phyloP scores from a whole-genome alignment of 2,797 vertebrate species.

The Neomorphus geoffroyi region DNA sequence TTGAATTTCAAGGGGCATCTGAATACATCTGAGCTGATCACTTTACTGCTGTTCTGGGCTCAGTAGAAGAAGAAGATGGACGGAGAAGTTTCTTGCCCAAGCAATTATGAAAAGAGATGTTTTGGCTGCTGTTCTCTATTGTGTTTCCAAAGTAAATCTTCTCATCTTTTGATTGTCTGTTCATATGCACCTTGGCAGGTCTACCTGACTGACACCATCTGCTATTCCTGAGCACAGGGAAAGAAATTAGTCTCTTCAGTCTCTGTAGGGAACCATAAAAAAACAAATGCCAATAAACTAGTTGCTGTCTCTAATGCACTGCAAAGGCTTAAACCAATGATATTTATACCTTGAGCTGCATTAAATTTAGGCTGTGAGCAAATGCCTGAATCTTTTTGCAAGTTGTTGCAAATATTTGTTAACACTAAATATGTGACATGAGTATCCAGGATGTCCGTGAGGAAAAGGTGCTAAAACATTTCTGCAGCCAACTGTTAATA shows the following conservation, averaged over 20 bases:
- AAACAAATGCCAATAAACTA: not conserved
- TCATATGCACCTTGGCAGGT: not conserved
- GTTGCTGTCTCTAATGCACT: not conserved
- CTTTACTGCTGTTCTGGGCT: not conserved
- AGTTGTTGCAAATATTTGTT: not conserved
- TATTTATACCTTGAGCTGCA: not conserved
- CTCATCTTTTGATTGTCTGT: not conserved
- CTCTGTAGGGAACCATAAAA: not conserved
- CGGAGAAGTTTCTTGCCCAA: not conserved
- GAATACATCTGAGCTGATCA: not conserved
- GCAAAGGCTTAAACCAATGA: not conserved
- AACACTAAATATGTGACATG: not conserved
- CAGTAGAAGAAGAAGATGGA: not conserved
- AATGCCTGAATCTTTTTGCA: not conserved
- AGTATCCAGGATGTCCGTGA: not conserved
- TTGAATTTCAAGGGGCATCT: not conserved
- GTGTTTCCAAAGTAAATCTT: constrained; percentile 28
- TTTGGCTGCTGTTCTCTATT: not conserved
- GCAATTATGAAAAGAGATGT: not conserved
- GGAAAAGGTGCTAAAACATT: not conserved
- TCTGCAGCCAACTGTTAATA: not conserved
- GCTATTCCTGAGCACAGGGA: not conserved
- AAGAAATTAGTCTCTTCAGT: not conserved
- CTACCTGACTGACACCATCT: constrained; percentile 51
- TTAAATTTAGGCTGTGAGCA: not conserved